Conservation (phyloP, 2,797 vertebrate genomes). For the Sorex maritimensis region DNA sequence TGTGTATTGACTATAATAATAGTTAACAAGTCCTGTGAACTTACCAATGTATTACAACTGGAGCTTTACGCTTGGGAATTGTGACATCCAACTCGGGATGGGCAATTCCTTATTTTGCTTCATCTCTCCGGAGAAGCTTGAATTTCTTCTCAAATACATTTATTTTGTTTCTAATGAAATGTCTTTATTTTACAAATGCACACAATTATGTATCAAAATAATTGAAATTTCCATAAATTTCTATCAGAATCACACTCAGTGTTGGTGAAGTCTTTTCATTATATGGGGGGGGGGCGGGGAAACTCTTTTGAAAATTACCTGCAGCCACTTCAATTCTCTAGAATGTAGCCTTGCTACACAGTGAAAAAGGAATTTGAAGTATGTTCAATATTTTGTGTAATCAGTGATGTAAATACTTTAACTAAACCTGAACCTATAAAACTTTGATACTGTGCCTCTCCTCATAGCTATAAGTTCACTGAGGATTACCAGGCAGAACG, state of each 20-base stretch:
- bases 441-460: background rate
- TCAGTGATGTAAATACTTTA: background rate
- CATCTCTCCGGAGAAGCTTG: too few relatives aligned
- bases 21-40: background rate
- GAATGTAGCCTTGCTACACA: background rate
- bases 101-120: too few relatives aligned
- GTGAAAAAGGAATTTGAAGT: background rate
- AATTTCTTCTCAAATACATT: too few relatives aligned
- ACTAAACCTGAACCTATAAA: background rate
- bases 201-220: background rate
- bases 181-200: too few relatives aligned
- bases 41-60: constrained; percentile 10
- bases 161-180: too few relatives aligned
- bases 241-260: background rate
- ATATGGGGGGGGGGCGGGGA: background rate
- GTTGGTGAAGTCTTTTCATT: background rate
- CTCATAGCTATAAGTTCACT: background rate
- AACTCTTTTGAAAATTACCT: background rate
- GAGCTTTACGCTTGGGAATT: too few relatives aligned
- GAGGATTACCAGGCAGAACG: background rate
- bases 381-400: background rate
- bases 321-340: background rate
- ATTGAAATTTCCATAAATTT: constrained; percentile 28
- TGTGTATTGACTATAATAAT: background rate
- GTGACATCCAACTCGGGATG: too few relatives aligned